Percentiles rank a stretch among this genome's conserved stretches.
phyloP scores from a whole-genome alignment of 2,888 invertebrate species.

The Xanthorhoe spadicearia region DNA sequence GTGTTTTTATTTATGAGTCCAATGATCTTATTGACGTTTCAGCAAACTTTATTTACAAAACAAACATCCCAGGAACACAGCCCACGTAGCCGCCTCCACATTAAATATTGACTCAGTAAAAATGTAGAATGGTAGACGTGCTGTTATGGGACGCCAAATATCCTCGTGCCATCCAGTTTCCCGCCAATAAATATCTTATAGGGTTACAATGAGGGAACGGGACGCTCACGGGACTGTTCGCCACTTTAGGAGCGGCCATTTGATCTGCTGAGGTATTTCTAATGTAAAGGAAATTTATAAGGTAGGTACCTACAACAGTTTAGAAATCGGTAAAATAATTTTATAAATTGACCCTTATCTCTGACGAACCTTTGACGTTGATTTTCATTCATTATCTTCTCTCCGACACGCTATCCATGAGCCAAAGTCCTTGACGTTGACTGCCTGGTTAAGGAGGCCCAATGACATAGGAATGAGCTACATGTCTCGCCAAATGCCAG shows the following conservation, averaged over 20 bases:
- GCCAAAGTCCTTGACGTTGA: no score
- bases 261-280: slow-evolving; percentile 21
- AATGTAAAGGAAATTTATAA: neutral
- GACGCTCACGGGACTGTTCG: slow-evolving; percentile 63
- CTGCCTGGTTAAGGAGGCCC: no score
- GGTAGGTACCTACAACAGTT: no score
- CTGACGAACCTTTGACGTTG: no score
- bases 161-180: slow-evolving; percentile 78
- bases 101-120: slow-evolving; percentile 85
- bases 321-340: no score
- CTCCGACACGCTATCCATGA: no score
- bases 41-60: neutral
- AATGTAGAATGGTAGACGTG: slow-evolving; percentile 80
- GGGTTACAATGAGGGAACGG: slow-evolving; percentile 78
- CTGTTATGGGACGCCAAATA: slow-evolving; percentile 69
- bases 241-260: slow-evolving; percentile 50
- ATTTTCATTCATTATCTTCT: no score
- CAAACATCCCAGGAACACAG: slow-evolving; percentile 31
- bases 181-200: slow-evolving; percentile 81
- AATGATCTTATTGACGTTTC: no score
- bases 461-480: no score
- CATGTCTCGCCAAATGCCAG: no score
- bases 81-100: slow-evolving; percentile 51
- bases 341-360: no score
- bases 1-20: no score